Evolutionary conservation across 1,140 invertebrate species (phyloP).

Genomic region (Zaprionus lachaisei): DNA sequence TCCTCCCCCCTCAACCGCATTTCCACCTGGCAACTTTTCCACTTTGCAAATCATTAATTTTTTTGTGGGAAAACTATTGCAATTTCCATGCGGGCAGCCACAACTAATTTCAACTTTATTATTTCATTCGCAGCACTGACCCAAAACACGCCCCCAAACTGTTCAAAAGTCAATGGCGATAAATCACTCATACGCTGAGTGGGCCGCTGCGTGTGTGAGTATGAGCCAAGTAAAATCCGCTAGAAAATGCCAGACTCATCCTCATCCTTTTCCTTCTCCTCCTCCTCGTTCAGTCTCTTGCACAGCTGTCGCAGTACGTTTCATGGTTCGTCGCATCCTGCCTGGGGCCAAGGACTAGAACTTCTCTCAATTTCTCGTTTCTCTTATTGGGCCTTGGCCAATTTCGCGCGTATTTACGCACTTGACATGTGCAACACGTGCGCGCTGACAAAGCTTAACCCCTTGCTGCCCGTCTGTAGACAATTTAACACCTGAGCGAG

Average conservation of each 20-base stretch:
- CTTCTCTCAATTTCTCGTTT: slow-evolving; percentile 12
- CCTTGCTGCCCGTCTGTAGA: slow-evolving; percentile 48
- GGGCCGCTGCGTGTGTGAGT: slow-evolving; percentile 32
- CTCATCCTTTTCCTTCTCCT: too few species aligned
- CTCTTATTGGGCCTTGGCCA: slow-evolving; percentile 37
- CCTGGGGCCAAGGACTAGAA: slow-evolving; percentile 8
- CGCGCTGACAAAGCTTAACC: slow-evolving; percentile 69
- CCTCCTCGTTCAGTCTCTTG: not conserved
- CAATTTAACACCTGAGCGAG: slow-evolving; percentile 76
- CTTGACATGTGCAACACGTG: slow-evolving; percentile 76
- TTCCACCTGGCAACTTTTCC: slow-evolving; percentile 23
- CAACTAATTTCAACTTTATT: slow-evolving; percentile 82
- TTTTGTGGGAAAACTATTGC: slow-evolving; percentile 64
- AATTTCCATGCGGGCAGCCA: slow-evolving; percentile 69
- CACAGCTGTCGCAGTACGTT: slow-evolving; percentile 49
- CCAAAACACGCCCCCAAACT: slow-evolving; percentile 10
- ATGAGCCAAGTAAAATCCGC: not conserved
- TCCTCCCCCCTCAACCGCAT: not conserved
- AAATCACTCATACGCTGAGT: slow-evolving; percentile 77
- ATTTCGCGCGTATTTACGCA: slow-evolving; percentile 75
- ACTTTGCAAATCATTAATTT: slow-evolving; percentile 64
- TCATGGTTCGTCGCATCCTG: slow-evolving; percentile 52
- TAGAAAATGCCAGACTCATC: not conserved
- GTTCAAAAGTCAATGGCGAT: slow-evolving; percentile 55
- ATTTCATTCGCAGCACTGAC: slow-evolving; percentile 57